A percentile compares a stretch with the other conserved stretches of the same genome.
Evolutionary conservation across 2,113 vertebrate genomes (phyloP).

Genomic region (Hemichromis elongatus): DNA sequence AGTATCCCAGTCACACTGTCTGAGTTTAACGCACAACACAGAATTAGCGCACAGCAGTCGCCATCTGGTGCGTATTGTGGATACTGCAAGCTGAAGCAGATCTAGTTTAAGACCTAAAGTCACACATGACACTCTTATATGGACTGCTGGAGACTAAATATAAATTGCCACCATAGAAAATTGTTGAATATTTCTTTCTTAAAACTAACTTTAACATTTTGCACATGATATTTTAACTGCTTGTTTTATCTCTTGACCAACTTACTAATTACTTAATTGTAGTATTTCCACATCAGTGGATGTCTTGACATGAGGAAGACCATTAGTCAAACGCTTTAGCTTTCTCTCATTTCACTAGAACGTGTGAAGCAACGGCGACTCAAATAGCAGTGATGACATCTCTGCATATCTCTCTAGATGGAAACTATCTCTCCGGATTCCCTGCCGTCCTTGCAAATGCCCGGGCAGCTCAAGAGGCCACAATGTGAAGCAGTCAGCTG

Average conservation of each 20-base stretch:
- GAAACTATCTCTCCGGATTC: not conserved
- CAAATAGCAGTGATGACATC: not conserved
- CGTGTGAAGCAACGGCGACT: not conserved
- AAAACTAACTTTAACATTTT: not conserved
- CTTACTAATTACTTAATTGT: not conserved
- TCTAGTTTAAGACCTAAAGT: not conserved
- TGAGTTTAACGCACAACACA: not conserved
- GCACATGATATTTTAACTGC: not conserved
- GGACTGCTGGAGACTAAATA: not conserved
- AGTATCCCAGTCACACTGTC: not conserved
- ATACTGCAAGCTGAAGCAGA: not conserved
- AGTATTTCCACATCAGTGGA: not conserved
- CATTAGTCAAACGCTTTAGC: not conserved
- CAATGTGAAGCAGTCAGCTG: not conserved
- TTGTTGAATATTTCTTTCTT: not conserved
- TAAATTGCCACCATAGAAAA: not conserved
- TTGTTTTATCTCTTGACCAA: not conserved
- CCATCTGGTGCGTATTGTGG: constrained; percentile 13
- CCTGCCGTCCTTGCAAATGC: not conserved
- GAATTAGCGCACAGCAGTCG: not conserved
- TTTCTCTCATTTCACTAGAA: not conserved
- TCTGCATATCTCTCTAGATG: not conserved
- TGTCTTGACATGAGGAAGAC: not conserved
- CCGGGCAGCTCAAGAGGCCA: not conserved
- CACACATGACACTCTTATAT: not conserved